Evolutionary conservation across 1,140 invertebrate species (phyloP).

Genomic region (Ips typographus): DNA sequence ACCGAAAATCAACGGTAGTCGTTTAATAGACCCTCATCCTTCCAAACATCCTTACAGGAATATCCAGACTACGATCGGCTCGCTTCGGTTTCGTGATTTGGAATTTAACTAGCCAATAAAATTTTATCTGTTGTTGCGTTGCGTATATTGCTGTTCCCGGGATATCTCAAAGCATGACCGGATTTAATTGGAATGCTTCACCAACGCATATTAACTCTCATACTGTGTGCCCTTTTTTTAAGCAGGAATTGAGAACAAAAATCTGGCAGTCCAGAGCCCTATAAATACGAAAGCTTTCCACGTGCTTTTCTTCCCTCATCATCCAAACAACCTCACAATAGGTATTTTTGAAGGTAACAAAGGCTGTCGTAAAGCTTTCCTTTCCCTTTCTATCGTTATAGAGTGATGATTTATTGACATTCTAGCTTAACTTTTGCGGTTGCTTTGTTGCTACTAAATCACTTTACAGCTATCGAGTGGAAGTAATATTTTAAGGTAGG

Average conservation of each 20-base stretch:
- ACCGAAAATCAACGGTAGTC: constrained; percentile 12
- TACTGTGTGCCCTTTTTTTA: not conserved
- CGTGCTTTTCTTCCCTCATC: constrained; percentile 42
- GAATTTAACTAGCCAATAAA: constrained; percentile 31
- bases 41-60: constrained; percentile 29
- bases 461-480: constrained; percentile 31
- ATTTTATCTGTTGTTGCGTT: constrained; percentile 23
- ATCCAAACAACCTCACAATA: constrained; percentile 45
- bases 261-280: not conserved
- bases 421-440: constrained; percentile 36
- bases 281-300: constrained; percentile 28
- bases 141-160: not conserved
- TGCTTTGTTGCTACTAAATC: constrained; percentile 36
- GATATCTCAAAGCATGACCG: not conserved
- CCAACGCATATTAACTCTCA: not conserved
- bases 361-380: constrained; percentile 44
- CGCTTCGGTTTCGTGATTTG: constrained; percentile 32
- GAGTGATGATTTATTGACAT: constrained; percentile 47
- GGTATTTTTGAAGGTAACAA: constrained; percentile 51
- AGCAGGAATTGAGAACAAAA: not conserved
- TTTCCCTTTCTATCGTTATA: constrained; percentile 40
- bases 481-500: constrained; percentile 33
- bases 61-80: constrained; percentile 21
- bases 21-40: constrained; percentile 26
- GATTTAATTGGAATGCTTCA: not conserved